phyloP scores from a whole-genome alignment of 1,140 invertebrate species.

The Procambarus virginalis region DNA sequence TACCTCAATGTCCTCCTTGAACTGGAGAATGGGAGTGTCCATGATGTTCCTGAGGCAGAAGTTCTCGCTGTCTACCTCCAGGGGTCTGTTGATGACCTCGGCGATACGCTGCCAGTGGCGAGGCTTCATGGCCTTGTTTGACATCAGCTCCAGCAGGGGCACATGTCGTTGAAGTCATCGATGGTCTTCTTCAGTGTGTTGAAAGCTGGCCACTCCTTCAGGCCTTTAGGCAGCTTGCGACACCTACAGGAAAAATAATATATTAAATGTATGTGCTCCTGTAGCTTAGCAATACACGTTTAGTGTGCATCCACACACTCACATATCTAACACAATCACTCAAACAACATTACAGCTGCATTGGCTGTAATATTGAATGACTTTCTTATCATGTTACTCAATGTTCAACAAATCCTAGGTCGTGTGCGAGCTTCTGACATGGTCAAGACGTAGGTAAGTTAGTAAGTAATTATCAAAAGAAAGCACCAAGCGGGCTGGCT shows the following conservation, averaged over 20 bases:
- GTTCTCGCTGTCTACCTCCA: conserved; percentile 93
- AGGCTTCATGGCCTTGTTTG: conserved; percentile 98
- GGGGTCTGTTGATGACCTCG: conserved; percentile 89
- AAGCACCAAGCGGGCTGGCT: too few species aligned
- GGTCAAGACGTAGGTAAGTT: too few species aligned
- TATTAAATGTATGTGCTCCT: conserved; percentile 25
- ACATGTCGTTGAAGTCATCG: conserved; percentile 98
- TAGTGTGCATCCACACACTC: too few species aligned
- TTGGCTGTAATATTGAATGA: too few species aligned
- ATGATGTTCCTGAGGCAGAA: conserved; percentile 96
- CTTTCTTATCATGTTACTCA: too few species aligned
- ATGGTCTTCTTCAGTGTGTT: conserved; percentile 96
- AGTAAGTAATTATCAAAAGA: too few species aligned
- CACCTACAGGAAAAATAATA: conserved; percentile 77
- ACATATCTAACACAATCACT: too few species aligned
- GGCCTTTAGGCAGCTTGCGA: conserved; percentile 92
- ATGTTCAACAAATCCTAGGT: too few species aligned
- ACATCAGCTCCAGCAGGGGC: conserved; percentile 95
- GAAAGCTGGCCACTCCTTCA: conserved; percentile 98
- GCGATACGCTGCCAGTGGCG: conserved; percentile 97
- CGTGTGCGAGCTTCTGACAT: too few species aligned
- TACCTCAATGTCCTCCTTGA: conserved; percentile 97
- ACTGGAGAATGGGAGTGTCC: conserved; percentile 92
- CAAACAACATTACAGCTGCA: too few species aligned
- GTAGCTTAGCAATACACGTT: too few species aligned